Evolutionary conservation across 2,797 vertebrate species (phyloP), one percentile per base, ranked within the genome.

Genomic region (Borostomias antarcticus): DNA sequence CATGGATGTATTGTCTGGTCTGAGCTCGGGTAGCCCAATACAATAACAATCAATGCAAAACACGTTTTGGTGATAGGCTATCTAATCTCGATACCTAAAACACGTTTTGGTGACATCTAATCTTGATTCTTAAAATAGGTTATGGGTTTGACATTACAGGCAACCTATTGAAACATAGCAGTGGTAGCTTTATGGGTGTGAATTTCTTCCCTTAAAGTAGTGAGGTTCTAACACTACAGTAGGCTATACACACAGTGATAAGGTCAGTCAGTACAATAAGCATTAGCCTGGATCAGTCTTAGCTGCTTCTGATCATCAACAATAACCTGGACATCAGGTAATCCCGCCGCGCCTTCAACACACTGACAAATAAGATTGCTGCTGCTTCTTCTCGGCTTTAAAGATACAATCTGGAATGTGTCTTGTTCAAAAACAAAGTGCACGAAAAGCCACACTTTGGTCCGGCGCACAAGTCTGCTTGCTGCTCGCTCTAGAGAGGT

Each of bases 221-320:
- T 48, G 23, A 51, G 28, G 32, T 47, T 53, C 25, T 76, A 60
- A 70, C 25, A 13, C 52, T 51, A 58, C 1, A 66, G 47, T 72
- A 68, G 64, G 80, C 77, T 78, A 62, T 72, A 71, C 67, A 33
- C 73, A 71, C 67, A 33, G 28, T 80, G 76, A 80, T 86, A 88
- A 89, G 87, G 90, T 88, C 79, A 74, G 73, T 76, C 51, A 65
- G 68, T 85, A 78, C 88, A 86, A 88, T 85, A 84, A 85, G 82
- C 80, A 80, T 81, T 88, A 90, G 76, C 76, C 74, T 73, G 87
- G 89, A 88, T 90, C 83, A 87, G 84, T 85, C 73, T 82, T 77
- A 66, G 75, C 50, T 60, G 54, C 52, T 83, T 70, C 58, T 45
- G 15, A 45, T 5, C 59, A 65, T 59, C 65, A 47, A 26, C 26